Evolutionary conservation across 2,888 invertebrate genomes (phyloP), one percentile per base, ranked within the genome.

Genomic region (Mantis religiosa): DNA sequence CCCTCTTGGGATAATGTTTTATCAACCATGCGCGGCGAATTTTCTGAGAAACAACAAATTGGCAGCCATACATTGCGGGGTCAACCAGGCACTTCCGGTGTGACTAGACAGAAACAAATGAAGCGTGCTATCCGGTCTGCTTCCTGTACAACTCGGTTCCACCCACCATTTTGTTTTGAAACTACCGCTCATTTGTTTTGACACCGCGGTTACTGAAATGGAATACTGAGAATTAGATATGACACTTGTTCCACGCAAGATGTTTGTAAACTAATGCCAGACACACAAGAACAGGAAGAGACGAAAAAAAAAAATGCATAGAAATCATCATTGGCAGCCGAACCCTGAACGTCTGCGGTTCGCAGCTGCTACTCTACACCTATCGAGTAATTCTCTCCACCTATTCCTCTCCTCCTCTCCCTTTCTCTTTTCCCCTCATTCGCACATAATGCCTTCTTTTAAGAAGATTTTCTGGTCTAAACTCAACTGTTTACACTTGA

Each of bases 41-140:
- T 71, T 71, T 71, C 54, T 71, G 54, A 71, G 54, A 71, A 71
- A 71, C 54, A 71, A 71, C 54, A 71, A 71, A 71, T 71, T 71
- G 54, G 54, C 30, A 84, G 25, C 28, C 25, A 87, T 87, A 82
- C 82, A 87, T 82, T 27, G 30, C 87, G 82, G 87, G 82, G 87
- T 87, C 87, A 87, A 87, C 30, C 87, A 82, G 82, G n/a, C 30
- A 87, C 87, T 87, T 87, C 87, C 87, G 87, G 87, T 25, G 54
- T 71, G 54, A n/a, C 82, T 82, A 87, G 34, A 87, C 81, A 87
- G 87, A 82, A 34, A 87, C 87, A 87, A 87, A 87, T 87, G 87
- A 87, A 87, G 82, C 87, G 25, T 82, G 87, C 28, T 41, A 82
- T 87, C 87, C 87, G 87, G 87, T 20, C 25, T 25, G 54, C 54